These are phyloP conservation scores for Drosophila setifemur DNA, from an alignment of 1,140 invertebrate genomes.

Conservation along the genomic window DNA sequence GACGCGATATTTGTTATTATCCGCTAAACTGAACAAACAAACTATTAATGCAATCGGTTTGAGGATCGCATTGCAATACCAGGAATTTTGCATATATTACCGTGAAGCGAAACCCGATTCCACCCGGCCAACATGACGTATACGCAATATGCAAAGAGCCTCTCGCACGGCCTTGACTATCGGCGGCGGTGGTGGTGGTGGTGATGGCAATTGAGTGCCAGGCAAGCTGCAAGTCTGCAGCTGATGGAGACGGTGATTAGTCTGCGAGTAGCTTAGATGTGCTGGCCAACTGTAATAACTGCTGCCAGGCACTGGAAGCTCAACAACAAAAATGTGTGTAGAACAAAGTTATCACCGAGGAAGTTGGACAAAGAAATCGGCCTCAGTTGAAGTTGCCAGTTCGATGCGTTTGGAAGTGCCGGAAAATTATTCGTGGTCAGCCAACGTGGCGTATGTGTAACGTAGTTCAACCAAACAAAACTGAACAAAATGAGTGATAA, in stretches of 20 bases:
- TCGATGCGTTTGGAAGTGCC: slow-evolving; percentile 49
- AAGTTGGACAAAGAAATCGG: slow-evolving; percentile 47
- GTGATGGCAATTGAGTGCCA: slow-evolving; percentile 34
- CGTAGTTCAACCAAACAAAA: neutral
- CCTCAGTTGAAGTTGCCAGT: slow-evolving; percentile 47
- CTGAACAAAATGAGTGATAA: slow-evolving; percentile 1
- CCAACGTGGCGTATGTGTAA: slow-evolving; percentile 48
- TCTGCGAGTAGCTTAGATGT: slow-evolving; percentile 45
- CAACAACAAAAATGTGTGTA: slow-evolving; percentile 34
- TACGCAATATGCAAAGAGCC: slow-evolving; percentile 36
- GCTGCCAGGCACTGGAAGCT: slow-evolving; percentile 61
- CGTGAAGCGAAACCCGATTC: slow-evolving; percentile 37
- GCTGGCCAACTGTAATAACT: slow-evolving; percentile 72
- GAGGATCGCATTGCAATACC: slow-evolving; percentile 44
- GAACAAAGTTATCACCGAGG: slow-evolving; percentile 44
- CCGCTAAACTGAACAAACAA: slow-evolving; percentile 30
- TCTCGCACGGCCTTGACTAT: slow-evolving; percentile 15
- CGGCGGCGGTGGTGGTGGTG: no score
- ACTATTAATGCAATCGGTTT: slow-evolving; percentile 16
- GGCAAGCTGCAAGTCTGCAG: slow-evolving; percentile 24
- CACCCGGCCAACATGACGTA: slow-evolving; percentile 52
- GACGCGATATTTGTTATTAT: neutral
- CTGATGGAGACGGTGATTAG: slow-evolving; percentile 31
- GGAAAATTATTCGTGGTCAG: neutral
- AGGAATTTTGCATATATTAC: slow-evolving; percentile 64